Conservation (phyloP, 1,140 invertebrate species). For the Akabosia matsudoensis region DNA sequence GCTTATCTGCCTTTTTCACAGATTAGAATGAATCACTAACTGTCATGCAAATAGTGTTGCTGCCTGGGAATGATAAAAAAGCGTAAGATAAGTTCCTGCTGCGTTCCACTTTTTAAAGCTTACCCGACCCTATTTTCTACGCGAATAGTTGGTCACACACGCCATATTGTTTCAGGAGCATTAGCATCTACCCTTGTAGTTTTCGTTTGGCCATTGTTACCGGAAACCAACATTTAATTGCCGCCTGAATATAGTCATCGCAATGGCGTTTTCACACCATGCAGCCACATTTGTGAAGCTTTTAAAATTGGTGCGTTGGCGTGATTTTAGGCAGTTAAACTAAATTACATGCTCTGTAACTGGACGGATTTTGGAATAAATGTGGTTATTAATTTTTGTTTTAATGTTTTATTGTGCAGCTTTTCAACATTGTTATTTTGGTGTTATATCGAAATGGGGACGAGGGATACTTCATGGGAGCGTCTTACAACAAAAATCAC, state of each 20-base stretch:
- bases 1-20: background rate
- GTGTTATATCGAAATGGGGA: slow-evolving; percentile 77
- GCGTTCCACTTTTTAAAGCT: slow-evolving; percentile 8
- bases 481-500: slow-evolving; percentile 81
- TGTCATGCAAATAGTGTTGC: background rate
- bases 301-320: slow-evolving; percentile 39
- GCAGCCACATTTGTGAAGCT: slow-evolving; percentile 38
- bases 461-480: slow-evolving; percentile 73
- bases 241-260: background rate
- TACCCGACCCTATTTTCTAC: background rate
- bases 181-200: no score
- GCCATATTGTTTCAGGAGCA: background rate
- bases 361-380: background rate
- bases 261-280: slow-evolving; percentile 40
- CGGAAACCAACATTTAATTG: background rate
- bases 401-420: slow-evolving; percentile 56
- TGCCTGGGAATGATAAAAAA: background rate
- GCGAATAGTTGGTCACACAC: background rate
- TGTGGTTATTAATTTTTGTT: background rate
- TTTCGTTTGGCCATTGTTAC: background rate
- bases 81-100: background rate
- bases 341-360: background rate
- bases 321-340: background rate
- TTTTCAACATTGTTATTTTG: slow-evolving; percentile 73
- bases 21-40: background rate